Evolutionary conservation across 2,113 vertebrate species (phyloP).

Genomic region (Mobula birostris): DNA sequence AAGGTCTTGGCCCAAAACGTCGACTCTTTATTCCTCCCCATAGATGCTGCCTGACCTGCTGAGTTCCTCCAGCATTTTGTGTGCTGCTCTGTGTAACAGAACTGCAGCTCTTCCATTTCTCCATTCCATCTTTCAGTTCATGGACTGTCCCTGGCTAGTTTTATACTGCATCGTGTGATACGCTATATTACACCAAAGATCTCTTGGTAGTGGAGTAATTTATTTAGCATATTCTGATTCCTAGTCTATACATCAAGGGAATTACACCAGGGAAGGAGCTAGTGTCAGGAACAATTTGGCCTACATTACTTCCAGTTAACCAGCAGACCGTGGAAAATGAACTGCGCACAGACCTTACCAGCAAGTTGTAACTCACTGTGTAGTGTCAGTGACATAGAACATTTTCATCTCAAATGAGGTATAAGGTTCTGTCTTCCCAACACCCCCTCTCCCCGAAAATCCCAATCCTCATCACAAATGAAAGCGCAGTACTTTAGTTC

Average conservation of each 20-base stretch:
- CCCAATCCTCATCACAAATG: no score
- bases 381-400: constrained; percentile 40
- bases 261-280: constrained; percentile 30
- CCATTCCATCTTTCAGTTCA: background rate
- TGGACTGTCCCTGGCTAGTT: background rate
- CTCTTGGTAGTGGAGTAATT: constrained; percentile 18
- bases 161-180: background rate
- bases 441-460: background rate
- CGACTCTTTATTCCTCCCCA: no score
- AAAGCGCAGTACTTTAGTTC: background rate
- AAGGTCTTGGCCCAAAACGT: no score
- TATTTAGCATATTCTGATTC: constrained; percentile 34
- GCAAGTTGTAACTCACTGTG: constrained; percentile 32
- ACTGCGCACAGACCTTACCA: constrained; percentile 43
- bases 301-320: constrained; percentile 42
- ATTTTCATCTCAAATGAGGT: background rate
- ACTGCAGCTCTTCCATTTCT: background rate
- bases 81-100: background rate
- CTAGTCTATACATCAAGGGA: constrained; percentile 21
- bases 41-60: no score
- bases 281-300: constrained; percentile 40
- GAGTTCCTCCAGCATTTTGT: no score
- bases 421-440: background rate
- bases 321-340: constrained; percentile 41
- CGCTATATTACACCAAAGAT: background rate